A percentile compares a stretch with the other conserved stretches of the same genome.
Evolutionary conservation across 2,113 vertebrate species (phyloP).

Genomic region (Promerops cafer): DNA sequence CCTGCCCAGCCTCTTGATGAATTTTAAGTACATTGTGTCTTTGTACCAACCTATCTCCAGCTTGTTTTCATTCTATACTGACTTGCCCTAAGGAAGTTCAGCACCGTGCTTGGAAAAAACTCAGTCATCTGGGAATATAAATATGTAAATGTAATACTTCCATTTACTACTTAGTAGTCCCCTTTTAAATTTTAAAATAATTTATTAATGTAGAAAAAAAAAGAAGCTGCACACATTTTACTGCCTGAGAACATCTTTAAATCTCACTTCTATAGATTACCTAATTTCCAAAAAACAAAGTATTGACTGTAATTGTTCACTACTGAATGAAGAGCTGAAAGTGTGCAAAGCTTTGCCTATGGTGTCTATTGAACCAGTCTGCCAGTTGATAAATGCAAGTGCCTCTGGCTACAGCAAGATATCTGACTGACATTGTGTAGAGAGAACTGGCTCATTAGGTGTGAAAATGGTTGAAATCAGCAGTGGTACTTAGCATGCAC

Average conservation of each 20-base stretch:
- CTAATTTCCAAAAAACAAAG: neutral
- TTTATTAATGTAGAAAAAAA: neutral
- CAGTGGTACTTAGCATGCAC: neutral
- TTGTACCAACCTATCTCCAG: neutral
- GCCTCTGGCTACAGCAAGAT: neutral
- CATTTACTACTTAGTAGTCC: neutral
- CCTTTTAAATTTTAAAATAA: neutral
- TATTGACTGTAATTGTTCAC: neutral
- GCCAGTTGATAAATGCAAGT: neutral
- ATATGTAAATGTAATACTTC: neutral
- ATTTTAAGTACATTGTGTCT: neutral
- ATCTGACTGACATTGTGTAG: neutral
- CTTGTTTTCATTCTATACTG: neutral
- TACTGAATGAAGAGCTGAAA: neutral
- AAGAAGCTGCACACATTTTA: neutral
- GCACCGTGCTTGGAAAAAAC: neutral
- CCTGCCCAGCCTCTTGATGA: neutral
- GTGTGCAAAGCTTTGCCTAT: neutral
- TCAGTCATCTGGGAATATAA: accelerated
- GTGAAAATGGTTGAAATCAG: neutral
- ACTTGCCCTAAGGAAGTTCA: neutral
- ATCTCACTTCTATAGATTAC: neutral
- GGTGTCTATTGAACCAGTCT: neutral
- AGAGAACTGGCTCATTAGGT: neutral
- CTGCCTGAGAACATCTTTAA: neutral